phyloP scores from a whole-genome alignment of 2,888 invertebrate species.

The Seira ritae region DNA sequence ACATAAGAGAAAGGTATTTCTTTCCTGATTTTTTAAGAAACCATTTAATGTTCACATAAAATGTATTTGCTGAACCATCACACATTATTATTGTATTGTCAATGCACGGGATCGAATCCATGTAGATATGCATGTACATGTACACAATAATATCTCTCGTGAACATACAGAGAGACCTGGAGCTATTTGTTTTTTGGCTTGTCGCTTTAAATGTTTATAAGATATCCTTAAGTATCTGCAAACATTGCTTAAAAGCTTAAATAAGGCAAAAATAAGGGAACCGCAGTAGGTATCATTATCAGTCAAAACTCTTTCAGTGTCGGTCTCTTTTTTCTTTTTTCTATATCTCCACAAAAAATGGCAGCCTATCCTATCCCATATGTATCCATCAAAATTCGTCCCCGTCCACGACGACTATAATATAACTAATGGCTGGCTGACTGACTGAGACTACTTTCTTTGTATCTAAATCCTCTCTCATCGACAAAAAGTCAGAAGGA shows the following conservation, averaged over 20 bases:
- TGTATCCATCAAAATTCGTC: not conserved
- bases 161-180: too few relatives aligned
- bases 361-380: too few relatives aligned
- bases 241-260: constrained; percentile 49
- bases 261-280: constrained; percentile 14
- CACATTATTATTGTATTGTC: not conserved
- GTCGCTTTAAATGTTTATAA: not conserved
- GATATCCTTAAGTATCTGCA: constrained; percentile 47
- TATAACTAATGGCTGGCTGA: too few relatives aligned
- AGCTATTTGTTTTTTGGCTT: not conserved
- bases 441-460: not conserved
- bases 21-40: not conserved
- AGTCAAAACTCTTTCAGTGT: constrained; percentile 31
- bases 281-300: constrained; percentile 59
- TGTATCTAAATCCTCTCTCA: not conserved
- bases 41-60: too few relatives aligned
- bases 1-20: not conserved
- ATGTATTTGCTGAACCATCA: too few relatives aligned
- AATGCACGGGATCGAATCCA: not conserved
- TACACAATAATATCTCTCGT: too few relatives aligned
- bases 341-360: constrained; percentile 39
- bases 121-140: not conserved
- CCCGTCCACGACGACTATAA: too few relatives aligned
- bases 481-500: not conserved
- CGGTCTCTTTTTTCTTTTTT: constrained; percentile 45